These are phyloP conservation scores for Leptinotarsa rubiginosa DNA, from an alignment of 2,888 invertebrate genomes.

Conservation along the genomic window DNA sequence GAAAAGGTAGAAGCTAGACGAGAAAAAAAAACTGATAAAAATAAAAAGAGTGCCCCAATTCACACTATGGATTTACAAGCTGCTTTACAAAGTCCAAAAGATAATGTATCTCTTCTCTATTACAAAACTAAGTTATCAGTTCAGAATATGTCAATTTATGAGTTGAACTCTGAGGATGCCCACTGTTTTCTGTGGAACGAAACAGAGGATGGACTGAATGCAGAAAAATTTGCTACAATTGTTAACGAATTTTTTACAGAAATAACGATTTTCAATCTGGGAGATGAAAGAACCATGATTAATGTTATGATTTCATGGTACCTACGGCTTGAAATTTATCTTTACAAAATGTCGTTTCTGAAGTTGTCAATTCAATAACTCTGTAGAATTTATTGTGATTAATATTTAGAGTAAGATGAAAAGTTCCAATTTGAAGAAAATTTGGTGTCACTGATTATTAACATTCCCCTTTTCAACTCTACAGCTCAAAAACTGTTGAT, in stretches of 20 bases:
- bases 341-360: too few species aligned
- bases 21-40: slow-evolving; percentile 37
- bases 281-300: slow-evolving; percentile 14
- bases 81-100: slow-evolving; percentile 15
- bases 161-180: not conserved
- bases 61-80: slow-evolving; percentile 23
- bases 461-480: too few species aligned
- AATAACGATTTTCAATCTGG: not conserved
- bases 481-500: too few species aligned
- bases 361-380: too few species aligned
- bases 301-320: too few species aligned
- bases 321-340: too few species aligned
- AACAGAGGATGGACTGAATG: slow-evolving; percentile 23
- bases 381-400: too few species aligned
- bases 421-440: too few species aligned
- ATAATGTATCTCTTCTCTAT: slow-evolving; percentile 24
- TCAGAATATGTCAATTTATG: slow-evolving; percentile 11
- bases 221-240: slow-evolving; percentile 27
- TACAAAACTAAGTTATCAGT: slow-evolving; percentile 23
- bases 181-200: slow-evolving; percentile 28
- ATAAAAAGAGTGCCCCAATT: slow-evolving; percentile 25
- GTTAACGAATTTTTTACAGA: not conserved
- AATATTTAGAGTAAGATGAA: too few species aligned
- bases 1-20: slow-evolving; percentile 35
- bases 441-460: too few species aligned